Base-by-base conservation (phyloP, 2,113 vertebrate species). In the Camelus dromedarius region DNA sequence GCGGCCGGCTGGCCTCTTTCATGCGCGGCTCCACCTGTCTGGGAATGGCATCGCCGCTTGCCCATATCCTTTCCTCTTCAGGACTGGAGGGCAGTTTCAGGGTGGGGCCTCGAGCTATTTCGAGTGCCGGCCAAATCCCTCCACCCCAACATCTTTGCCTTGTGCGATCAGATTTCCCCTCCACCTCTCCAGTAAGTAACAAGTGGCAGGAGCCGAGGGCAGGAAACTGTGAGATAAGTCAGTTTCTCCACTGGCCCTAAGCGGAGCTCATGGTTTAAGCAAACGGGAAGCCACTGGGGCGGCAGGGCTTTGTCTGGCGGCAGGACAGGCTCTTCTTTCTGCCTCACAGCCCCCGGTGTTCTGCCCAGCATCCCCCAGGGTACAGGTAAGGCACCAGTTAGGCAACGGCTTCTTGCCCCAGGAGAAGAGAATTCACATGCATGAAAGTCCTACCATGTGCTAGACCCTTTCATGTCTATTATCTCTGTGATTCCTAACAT, bases 111-210 rank as follows among this genome's bases (percentile, higher is more conserved):
- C 10, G 1, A 95, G 82, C 95, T 98, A 95, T 98, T 97, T 97
- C 91, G 88, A 97, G 96, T 81, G 81, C 95, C 82, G 52, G 88
- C 85, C 85, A 97, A 96, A 96, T 97, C 96, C 93, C 95, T 96
- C 85, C 56, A 85, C 76, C 81, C 79, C 92, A 96, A 67, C 64
- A 89, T 97, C 96, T 95, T 94, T 84, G 85, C 85, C n/a, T 96
- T 88, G 56, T 75, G 81, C 75, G 96, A 97, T 97, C 93, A 91
- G 52, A 90, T 97, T 97, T 97, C 96, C 84, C 93, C 89, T 93
- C 72, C 28, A 94, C 81, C 62, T 96, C 16, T 0, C 67, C 66
- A 73, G 77, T 95, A 81, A 96, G 42, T 91, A 94, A 91, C 88
- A 90, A 92, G 89, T 88, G 62, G 50, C 60, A 32, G 48, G 70